Evolutionary conservation across 1,140 invertebrate genomes (phyloP), one percentile per base, ranked within the genome.

Genomic region (Drosophila bocqueti): DNA sequence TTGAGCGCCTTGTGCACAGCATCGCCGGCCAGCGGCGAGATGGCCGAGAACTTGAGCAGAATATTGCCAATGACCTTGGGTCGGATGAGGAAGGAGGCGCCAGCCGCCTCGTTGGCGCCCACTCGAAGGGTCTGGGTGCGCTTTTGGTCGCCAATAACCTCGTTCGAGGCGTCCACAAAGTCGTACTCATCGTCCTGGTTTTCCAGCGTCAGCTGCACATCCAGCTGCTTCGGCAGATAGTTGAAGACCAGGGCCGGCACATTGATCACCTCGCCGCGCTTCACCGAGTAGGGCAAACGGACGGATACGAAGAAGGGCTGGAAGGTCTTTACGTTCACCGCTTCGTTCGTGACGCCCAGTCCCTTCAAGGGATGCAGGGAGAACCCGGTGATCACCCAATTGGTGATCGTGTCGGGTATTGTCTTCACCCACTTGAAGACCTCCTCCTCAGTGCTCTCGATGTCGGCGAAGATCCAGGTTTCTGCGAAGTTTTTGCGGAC

Each of bases 351-450:
- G 2, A 99, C 94, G 7, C 97, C 98, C 1, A 99, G 94, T 38
- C 98, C 99, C 75, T 96, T 93, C 10, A 96, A 93, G 0, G 96
- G 94, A 93, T 98, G 96, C 52, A 99, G 94, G 1, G 98, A 97
- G 93, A 99, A 99, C 1, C 97, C 99, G 36, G 96, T 97, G 0
- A 99, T 94, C 18, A 97, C 94, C 98, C 98, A 99, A 7, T 97
- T 97, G 4, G 97, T 99, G 24, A 99, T 97, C 0, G 97, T 97
- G 75, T 98, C 96, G 2, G 98, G 98, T 36, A 98, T 96, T 21
- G 78, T 92, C 24, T 90, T 79, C 1, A 81, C 76, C 66, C 93
- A 94, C 63, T 94, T 94, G n/a, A 92, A 83, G 2, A 81, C 67
- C 49, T 82, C 87, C 5, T 65, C 45, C 16, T 75, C 49, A 0